phyloP scores from a whole-genome alignment of 2,797 vertebrate species.

The Bradypodion pumilum region DNA sequence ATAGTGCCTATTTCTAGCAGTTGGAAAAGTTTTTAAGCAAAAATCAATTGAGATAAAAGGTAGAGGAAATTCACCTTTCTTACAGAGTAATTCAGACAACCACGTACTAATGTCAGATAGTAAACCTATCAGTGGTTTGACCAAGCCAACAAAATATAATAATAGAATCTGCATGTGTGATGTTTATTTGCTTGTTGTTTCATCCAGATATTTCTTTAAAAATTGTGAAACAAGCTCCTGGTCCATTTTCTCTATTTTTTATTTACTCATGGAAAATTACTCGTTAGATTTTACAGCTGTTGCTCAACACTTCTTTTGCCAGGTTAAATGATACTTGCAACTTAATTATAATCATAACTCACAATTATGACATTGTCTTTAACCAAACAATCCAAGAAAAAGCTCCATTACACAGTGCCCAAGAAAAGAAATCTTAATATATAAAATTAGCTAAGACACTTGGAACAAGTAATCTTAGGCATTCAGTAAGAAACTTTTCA shows the following conservation, averaged over 20 bases:
- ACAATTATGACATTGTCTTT: slow-evolving; percentile 2
- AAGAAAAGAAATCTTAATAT: background rate
- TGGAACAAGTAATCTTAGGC: background rate
- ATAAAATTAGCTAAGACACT: background rate
- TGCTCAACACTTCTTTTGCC: slow-evolving; percentile 9
- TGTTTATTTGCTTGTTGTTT: background rate
- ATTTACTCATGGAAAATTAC: background rate
- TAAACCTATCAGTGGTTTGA: background rate
- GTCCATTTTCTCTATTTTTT: background rate
- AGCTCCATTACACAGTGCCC: background rate
- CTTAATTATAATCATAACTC: background rate
- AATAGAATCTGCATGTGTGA: background rate
- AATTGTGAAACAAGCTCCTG: background rate
- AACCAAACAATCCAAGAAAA: background rate
- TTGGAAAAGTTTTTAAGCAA: slow-evolving; percentile 1
- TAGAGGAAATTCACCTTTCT: background rate
- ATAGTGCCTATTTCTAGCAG: background rate
- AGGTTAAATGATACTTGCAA: background rate
- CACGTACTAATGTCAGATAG: background rate
- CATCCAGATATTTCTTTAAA: background rate
- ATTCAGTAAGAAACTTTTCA: slow-evolving; percentile 12
- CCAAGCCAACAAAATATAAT: background rate
- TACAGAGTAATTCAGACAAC: background rate
- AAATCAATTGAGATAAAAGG: background rate
- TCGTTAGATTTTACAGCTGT: background rate